Conservation (phyloP, 2,113 vertebrate genomes). For the Gyps fulvus region DNA sequence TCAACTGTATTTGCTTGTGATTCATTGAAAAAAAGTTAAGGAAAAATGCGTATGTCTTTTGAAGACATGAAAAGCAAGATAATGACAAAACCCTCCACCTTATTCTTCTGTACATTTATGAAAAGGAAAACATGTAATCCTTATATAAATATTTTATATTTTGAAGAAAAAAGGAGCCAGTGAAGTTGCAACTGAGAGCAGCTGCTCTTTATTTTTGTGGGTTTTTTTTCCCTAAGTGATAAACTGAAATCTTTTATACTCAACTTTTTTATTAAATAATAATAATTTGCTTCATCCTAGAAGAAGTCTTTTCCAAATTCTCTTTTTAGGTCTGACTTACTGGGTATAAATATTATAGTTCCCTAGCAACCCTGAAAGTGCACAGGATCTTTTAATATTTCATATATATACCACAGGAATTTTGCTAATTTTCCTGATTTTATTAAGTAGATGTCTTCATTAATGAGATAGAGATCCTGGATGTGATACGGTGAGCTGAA, state of each 20-base stretch:
- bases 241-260: background rate
- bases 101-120: background rate
- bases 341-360: background rate
- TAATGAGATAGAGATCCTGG: background rate
- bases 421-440: background rate
- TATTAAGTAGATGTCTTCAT: background rate
- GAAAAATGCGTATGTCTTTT: background rate
- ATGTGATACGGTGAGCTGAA: background rate
- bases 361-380: background rate
- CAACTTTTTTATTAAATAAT: background rate
- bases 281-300: background rate
- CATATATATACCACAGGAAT: background rate
- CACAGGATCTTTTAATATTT: background rate
- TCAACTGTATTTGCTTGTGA: background rate
- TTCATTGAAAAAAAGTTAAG: background rate
- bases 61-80: background rate
- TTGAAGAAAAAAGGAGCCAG: background rate
- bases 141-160: background rate
- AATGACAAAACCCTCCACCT: accelerated
- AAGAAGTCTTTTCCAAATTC: background rate
- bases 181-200: background rate
- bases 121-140: background rate
- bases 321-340: background rate
- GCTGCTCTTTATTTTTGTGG: background rate
- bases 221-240: background rate